A percentile compares a stretch with the other conserved stretches of the same genome.
phyloP scores from a whole-genome alignment of 2,797 vertebrate genomes.

The Distichodus sexfasciatus region DNA sequence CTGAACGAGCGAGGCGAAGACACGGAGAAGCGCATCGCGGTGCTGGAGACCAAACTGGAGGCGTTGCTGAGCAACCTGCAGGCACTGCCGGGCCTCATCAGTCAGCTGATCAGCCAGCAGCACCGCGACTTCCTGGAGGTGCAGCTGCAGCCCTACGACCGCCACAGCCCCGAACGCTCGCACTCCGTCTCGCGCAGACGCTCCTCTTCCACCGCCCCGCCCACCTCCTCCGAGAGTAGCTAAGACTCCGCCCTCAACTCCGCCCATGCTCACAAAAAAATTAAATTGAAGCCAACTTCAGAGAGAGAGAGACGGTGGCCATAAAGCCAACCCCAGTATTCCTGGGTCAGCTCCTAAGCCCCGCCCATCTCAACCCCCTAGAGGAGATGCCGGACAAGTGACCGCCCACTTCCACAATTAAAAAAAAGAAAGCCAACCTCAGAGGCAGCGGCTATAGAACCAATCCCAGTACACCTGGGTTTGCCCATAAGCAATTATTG shows the following conservation, averaged over 20 bases:
- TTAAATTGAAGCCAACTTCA: too few species aligned
- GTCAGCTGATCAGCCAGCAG: constrained; percentile 95
- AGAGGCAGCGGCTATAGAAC: too few species aligned
- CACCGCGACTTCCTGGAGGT: constrained; percentile 94
- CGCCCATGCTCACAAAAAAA: constrained; percentile 83
- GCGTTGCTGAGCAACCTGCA: constrained; percentile 94
- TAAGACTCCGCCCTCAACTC: constrained; percentile 83
- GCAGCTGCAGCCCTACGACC: constrained; percentile 92
- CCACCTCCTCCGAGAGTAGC: constrained; percentile 99
- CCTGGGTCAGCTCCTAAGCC: too few species aligned
- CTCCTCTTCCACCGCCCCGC: constrained; percentile 95
- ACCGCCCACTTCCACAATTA: too few species aligned
- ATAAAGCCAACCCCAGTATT: too few species aligned
- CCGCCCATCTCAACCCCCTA: too few species aligned
- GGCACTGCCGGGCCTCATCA: constrained; percentile 95
- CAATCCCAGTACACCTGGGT: too few species aligned
- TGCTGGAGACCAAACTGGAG: constrained; percentile 95
- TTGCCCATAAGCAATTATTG: too few species aligned
- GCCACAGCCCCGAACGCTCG: constrained; percentile 88
- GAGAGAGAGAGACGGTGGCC: too few species aligned
- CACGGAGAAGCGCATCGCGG: constrained; percentile 97
- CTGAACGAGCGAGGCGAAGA: constrained; percentile 97
- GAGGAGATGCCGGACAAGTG: too few species aligned
- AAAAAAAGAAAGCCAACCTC: too few species aligned
- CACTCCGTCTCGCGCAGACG: constrained; percentile 90